Percentiles rank a stretch among this genome's conserved stretches.
These are phyloP conservation scores for Eumerus sabulonum DNA, from an alignment of 2,888 invertebrate species.

Conservation along the genomic window DNA sequence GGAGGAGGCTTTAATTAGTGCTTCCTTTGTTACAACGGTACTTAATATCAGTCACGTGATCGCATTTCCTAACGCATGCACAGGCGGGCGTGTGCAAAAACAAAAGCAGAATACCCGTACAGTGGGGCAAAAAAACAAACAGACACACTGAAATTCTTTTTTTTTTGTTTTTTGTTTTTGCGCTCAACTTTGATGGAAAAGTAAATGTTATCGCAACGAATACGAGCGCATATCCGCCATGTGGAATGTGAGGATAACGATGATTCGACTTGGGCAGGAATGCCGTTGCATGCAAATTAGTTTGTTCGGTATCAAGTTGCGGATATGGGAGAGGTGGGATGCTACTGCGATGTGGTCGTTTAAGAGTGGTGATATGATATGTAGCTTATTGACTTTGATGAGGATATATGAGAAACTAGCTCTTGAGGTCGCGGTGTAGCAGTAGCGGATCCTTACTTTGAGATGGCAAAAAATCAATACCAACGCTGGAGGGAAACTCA, in stretches of 20 bases:
- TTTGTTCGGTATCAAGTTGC: too few relatives aligned
- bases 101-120: constrained; percentile 31
- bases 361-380: not conserved
- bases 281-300: constrained; percentile 62
- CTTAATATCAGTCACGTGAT: constrained; percentile 63
- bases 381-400: constrained; percentile 58
- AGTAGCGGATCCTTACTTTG: constrained; percentile 6
- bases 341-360: constrained; percentile 34
- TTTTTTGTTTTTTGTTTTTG: too few relatives aligned
- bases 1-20: constrained; percentile 57
- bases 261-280: constrained; percentile 38
- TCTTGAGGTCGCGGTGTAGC: not conserved
- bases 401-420: constrained; percentile 49
- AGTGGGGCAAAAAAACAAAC: constrained; percentile 45
- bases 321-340: too few relatives aligned
- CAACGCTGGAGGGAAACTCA: too few relatives aligned
- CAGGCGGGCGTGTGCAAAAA: constrained; percentile 1
- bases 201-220: constrained; percentile 64
- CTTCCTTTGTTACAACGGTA: constrained; percentile 45
- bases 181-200: constrained; percentile 65
- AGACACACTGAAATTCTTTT: constrained; percentile 27
- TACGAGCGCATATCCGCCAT: constrained; percentile 46
- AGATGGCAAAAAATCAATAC: constrained; percentile 51
- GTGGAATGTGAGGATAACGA: constrained; percentile 39
- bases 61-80: constrained; percentile 33